Conservation (phyloP, 1,140 invertebrate species). For the Pentalonia nigronervosa region DNA sequence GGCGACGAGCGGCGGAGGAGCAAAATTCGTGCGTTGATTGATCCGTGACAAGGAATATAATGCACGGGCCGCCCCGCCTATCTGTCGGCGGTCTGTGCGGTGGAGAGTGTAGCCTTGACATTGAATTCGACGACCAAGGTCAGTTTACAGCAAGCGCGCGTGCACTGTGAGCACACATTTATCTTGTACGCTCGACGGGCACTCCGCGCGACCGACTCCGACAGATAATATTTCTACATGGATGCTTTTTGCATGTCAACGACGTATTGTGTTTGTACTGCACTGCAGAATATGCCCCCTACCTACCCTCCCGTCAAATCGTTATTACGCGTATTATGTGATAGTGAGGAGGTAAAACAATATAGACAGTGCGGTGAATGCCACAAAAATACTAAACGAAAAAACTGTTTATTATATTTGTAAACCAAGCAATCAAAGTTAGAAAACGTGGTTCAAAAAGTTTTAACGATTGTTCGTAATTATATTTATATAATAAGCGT, state of each 20-base stretch:
- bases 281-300: too few species aligned
- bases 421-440: neutral
- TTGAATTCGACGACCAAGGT: constrained; percentile 42
- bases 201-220: neutral
- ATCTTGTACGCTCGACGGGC: neutral
- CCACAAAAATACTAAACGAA: neutral
- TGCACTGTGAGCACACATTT: neutral
- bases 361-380: neutral
- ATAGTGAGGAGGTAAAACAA: neutral
- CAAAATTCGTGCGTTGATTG: constrained; percentile 34
- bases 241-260: neutral
- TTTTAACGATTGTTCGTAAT: neutral
- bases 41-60: constrained; percentile 38
- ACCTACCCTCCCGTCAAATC: neutral
- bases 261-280: neutral
- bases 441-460: neutral
- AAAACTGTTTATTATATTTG: too few species aligned
- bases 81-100: neutral
- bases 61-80: neutral
- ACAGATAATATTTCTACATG: neutral
- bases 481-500: neutral
- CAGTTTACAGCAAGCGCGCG: neutral
- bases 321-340: neutral
- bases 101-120: neutral
- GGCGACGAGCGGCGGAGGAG: neutral